Percentiles rank a stretch among this genome's conserved stretches.
Evolutionary conservation across 2,888 invertebrate species (phyloP).

Genomic region (Linhomoeus sp.): DNA sequence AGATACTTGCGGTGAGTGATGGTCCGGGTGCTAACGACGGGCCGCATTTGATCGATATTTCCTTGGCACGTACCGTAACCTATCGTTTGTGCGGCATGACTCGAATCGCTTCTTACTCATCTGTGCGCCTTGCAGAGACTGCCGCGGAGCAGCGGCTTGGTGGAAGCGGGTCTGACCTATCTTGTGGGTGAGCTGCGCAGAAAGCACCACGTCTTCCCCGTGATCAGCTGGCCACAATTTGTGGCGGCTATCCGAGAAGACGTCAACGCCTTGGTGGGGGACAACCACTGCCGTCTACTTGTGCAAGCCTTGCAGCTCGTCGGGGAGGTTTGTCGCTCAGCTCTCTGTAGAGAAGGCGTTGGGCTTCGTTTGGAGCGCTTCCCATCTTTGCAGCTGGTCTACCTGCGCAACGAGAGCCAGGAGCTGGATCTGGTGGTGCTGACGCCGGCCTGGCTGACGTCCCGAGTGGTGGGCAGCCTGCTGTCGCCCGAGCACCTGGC

Average conservation of each 20-base stretch:
- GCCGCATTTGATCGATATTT: too few relatives aligned
- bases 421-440: conserved; percentile 42
- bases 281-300: conserved; percentile 43
- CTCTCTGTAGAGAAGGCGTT: neutral
- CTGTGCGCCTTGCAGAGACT: conserved; percentile 31
- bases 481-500: conserved; percentile 35
- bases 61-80: too few relatives aligned
- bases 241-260: conserved; percentile 36
- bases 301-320: conserved; percentile 44
- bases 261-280: conserved; percentile 45
- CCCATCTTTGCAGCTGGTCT: conserved; percentile 35
- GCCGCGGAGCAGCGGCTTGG: conserved; percentile 39
- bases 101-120: too few relatives aligned
- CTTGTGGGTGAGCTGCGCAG: conserved; percentile 35
- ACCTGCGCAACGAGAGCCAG: conserved; percentile 38
- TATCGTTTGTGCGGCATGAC: too few relatives aligned
- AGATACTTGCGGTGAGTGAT: conserved; percentile 34
- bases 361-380: neutral
- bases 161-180: conserved; percentile 36
- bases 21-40: too few relatives aligned
- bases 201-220: conserved; percentile 40
- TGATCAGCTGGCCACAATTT: conserved; percentile 42
- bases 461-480: conserved; percentile 45
- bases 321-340: conserved; percentile 38
- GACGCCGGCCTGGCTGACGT: conserved; percentile 47